These are phyloP conservation scores for Typhlomys cinereus DNA, from an alignment of 2,113 vertebrate species.

Conservation along the genomic window DNA sequence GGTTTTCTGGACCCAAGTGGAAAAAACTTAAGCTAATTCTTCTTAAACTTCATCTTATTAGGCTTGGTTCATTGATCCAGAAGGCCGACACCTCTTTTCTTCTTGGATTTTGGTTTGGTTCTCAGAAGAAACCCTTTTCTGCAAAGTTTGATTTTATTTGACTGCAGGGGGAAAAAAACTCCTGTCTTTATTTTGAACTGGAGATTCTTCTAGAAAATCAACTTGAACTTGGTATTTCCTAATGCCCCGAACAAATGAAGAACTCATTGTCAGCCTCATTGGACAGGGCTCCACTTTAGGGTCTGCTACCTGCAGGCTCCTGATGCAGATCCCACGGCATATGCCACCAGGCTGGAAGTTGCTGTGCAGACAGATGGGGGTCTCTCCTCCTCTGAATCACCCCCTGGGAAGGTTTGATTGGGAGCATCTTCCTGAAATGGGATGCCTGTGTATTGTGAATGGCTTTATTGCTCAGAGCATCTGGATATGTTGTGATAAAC, in stretches of 20 bases:
- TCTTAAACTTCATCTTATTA: conserved; percentile 66
- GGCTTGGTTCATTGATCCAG: conserved; percentile 61
- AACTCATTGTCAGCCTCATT: conserved; percentile 55
- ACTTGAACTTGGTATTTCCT: conserved; percentile 36
- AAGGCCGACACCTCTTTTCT: conserved; percentile 43
- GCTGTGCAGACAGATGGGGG: conserved; percentile 64
- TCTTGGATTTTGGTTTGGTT: conserved; percentile 66
- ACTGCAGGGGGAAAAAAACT: neutral
- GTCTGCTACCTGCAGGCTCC: conserved; percentile 30
- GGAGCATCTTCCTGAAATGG: conserved; percentile 59
- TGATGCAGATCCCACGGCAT: neutral
- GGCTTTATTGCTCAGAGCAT: conserved; percentile 77
- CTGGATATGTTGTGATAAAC: conserved; percentile 79
- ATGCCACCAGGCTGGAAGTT: conserved; percentile 8
- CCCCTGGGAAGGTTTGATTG: conserved; percentile 53
- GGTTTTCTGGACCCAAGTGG: conserved; percentile 43
- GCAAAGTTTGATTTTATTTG: conserved; percentile 70
- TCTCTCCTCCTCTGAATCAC: conserved; percentile 55
- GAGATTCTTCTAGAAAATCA: conserved; percentile 49
- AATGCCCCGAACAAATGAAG: conserved; percentile 52
- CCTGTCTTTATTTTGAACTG: conserved; percentile 41
- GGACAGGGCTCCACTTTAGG: conserved; percentile 60
- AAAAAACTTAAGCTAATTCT: conserved; percentile 63
- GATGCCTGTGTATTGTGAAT: conserved; percentile 66
- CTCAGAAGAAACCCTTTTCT: conserved; percentile 66